phyloP scores from a whole-genome alignment of 2,888 invertebrate species.

The Odiellus spinosus region DNA sequence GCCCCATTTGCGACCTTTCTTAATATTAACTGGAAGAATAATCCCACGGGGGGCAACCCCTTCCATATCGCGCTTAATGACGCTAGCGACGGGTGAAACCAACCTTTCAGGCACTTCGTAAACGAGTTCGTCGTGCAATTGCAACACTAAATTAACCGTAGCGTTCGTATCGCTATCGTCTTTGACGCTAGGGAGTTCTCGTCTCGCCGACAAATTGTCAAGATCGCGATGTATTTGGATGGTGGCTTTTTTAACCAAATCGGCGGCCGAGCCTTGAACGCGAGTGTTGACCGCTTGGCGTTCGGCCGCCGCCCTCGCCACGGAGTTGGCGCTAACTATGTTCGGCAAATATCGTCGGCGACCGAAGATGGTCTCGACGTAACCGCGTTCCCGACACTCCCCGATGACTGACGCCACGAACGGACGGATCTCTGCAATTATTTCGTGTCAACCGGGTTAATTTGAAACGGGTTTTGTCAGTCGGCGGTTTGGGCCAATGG shows the following conservation, averaged over 20 bases:
- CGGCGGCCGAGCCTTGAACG: slow-evolving; percentile 92
- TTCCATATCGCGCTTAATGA: slow-evolving; percentile 66
- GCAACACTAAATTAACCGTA: slow-evolving; percentile 52
- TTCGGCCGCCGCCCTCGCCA: slow-evolving; percentile 61
- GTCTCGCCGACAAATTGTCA: slow-evolving; percentile 13
- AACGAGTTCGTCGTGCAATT: slow-evolving; percentile 90
- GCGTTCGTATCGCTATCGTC: not conserved
- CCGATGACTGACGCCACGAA: slow-evolving; percentile 44
- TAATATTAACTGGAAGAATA: too few relatives aligned
- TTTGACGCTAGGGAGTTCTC: slow-evolving; percentile 16
- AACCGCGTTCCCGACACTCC: slow-evolving; percentile 51
- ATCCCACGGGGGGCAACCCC: too few relatives aligned
- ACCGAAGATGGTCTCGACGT: slow-evolving; percentile 64
- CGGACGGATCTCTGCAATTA: slow-evolving; percentile 38
- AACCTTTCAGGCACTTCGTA: slow-evolving; percentile 60
- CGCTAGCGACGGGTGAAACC: slow-evolving; percentile 39
- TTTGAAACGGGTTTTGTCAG: too few relatives aligned
- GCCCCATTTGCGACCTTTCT: too few relatives aligned
- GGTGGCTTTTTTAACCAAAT: slow-evolving; percentile 84
- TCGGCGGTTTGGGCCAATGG: too few relatives aligned
- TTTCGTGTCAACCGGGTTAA: not conserved
- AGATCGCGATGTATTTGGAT: slow-evolving; percentile 50
- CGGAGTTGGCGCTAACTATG: slow-evolving; percentile 45
- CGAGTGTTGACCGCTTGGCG: slow-evolving; percentile 92
- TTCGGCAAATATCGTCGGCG: slow-evolving; percentile 60